A percentile compares a stretch with the other conserved stretches of the same genome.
Conservation (phyloP, 2,888 invertebrate genomes). For the Luperina testacea region DNA sequence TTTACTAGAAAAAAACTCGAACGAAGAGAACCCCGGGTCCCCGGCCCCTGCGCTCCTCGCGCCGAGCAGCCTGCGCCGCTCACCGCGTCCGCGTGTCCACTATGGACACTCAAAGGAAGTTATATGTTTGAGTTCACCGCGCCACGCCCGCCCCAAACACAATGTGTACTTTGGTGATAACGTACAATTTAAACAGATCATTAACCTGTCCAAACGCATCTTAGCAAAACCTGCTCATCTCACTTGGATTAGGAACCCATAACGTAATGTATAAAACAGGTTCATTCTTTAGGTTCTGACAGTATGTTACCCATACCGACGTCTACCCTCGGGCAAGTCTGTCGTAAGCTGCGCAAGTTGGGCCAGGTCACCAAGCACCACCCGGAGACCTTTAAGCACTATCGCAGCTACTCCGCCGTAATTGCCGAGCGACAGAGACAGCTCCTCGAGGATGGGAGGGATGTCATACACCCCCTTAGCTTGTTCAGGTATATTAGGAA, state of each 20-base stretch:
- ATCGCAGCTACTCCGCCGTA: conserved; percentile 77
- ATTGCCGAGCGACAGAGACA: conserved; percentile 77
- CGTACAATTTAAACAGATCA: background rate
- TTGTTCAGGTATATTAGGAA: conserved; percentile 70
- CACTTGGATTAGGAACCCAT: background rate
- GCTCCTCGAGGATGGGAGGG: conserved; percentile 66
- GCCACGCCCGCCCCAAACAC: background rate
- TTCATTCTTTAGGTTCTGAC: conserved; percentile 69
- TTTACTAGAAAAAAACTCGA: no score
- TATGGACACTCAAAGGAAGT: no score
- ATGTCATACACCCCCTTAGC: conserved; percentile 78
- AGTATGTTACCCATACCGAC: conserved; percentile 70
- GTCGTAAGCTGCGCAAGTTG: conserved; percentile 66
- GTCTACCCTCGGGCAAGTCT: conserved; percentile 27
- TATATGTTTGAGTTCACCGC: no score
- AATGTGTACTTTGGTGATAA: background rate
- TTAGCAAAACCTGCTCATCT: background rate
- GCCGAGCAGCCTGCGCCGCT: no score
- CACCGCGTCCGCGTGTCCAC: no score
- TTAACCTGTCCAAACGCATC: background rate
- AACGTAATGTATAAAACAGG: background rate
- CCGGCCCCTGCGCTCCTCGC: no score
- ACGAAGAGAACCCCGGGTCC: no score
- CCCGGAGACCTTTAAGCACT: conserved; percentile 72
- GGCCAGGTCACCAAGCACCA: conserved; percentile 73